Evolutionary conservation across 2,113 vertebrate species (phyloP).

Genomic region (Rhegmatorhina hoffmannsi): DNA sequence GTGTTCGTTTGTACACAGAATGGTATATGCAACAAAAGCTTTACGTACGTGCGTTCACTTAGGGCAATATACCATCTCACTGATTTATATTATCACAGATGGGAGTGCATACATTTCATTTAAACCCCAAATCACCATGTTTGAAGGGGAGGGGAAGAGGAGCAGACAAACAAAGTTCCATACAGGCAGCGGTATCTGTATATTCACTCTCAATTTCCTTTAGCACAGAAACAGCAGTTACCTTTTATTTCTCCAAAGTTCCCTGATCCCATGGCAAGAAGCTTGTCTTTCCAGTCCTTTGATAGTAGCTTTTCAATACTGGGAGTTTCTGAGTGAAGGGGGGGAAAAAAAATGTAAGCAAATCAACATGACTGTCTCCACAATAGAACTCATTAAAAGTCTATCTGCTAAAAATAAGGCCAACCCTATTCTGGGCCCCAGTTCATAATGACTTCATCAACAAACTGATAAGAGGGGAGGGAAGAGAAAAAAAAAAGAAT

Average conservation of each 20-base stretch:
- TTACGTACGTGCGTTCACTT: neutral
- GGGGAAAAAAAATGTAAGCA: slow-evolving; percentile 71
- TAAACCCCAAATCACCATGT: neutral
- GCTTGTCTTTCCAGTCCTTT: slow-evolving; percentile 99
- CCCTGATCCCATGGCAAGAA: slow-evolving; percentile 99
- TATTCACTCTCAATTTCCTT: slow-evolving; percentile 20
- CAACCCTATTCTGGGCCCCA: slow-evolving; percentile 75
- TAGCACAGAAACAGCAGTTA: slow-evolving; percentile 62
- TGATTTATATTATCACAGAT: neutral
- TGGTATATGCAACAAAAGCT: neutral
- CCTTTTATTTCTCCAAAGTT: slow-evolving; percentile 99
- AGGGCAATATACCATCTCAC: neutral
- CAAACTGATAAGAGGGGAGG: slow-evolving; percentile 82
- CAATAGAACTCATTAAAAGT: slow-evolving; percentile 94
- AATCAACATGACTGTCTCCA: slow-evolving; percentile 88
- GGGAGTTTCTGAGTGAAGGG: slow-evolving; percentile 88
- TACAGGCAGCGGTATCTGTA: neutral
- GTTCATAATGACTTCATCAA: slow-evolving; percentile 93
- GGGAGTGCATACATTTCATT: neutral
- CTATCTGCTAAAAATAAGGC: slow-evolving; percentile 95
- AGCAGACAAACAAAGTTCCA: neutral
- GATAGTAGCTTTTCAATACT: slow-evolving; percentile 99
- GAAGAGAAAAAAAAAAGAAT: slow-evolving; percentile 51
- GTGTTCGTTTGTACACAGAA: neutral
- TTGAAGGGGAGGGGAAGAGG: neutral